Evolutionary conservation across 2,888 invertebrate genomes (phyloP).

Genomic region (Platerodrilus igneus): DNA sequence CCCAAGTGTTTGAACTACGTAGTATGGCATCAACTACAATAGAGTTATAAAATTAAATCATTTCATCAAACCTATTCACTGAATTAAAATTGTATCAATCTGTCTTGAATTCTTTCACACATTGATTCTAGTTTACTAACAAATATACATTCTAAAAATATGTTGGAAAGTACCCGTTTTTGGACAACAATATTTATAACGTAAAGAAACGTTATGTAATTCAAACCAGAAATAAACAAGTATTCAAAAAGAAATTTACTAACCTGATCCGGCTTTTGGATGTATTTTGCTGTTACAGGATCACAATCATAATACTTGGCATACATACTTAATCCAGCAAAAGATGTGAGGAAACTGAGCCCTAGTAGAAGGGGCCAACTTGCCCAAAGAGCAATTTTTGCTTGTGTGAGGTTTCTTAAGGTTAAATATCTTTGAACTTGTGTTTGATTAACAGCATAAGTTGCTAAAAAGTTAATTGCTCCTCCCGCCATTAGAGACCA

Average conservation of each 20-base stretch:
- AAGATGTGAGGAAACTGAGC: conserved; percentile 65
- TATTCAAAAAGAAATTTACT: too few species aligned
- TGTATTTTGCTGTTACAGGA: conserved; percentile 59
- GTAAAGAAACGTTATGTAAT: too few species aligned
- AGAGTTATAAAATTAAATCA: too few species aligned
- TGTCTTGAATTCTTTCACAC: too few species aligned
- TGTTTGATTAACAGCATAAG: conserved; percentile 82
- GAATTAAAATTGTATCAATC: too few species aligned
- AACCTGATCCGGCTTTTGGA: conserved; percentile 40
- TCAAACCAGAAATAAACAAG: too few species aligned
- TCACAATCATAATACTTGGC: conserved; percentile 77
- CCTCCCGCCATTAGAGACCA: conserved; percentile 73
- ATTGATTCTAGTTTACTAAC: too few species aligned
- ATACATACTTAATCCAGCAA: conserved; percentile 66
- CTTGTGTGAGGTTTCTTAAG: conserved; percentile 60
- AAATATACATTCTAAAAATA: conserved; percentile 4
- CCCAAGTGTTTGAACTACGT: conserved; percentile 67
- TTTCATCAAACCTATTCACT: too few species aligned
- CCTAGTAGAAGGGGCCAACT: conserved; percentile 70
- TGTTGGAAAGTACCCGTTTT: too few species aligned
- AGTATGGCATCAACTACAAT: conserved; percentile 61
- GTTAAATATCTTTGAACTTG: conserved; percentile 68
- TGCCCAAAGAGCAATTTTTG: conserved; percentile 68
- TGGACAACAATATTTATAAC: too few species aligned
- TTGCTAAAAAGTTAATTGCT: conserved; percentile 63